A percentile compares a stretch with the other conserved stretches of the same genome.
These are phyloP conservation scores for Meda fulgida DNA, from an alignment of 2,797 vertebrate species.

Conservation along the genomic window DNA sequence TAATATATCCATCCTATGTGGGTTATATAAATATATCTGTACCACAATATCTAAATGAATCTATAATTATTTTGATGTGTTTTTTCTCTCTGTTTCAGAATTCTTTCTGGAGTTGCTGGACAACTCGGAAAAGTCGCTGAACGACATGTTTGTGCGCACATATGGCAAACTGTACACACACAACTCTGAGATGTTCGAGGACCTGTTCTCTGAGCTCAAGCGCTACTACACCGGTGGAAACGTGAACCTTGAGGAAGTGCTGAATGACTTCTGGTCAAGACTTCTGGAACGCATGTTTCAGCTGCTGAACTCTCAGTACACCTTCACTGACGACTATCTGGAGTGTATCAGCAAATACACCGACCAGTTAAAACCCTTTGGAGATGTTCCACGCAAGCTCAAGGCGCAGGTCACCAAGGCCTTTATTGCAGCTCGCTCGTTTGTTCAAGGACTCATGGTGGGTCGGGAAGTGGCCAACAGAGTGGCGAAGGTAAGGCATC, in stretches of 20 bases:
- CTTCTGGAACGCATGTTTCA: slow-evolving; percentile 96
- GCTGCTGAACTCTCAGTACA: slow-evolving; percentile 94
- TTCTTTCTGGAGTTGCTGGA: slow-evolving; percentile 96
- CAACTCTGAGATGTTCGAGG: slow-evolving; percentile 96
- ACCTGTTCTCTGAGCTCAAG: slow-evolving; percentile 93
- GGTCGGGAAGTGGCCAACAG: slow-evolving; percentile 95
- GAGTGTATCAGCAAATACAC: slow-evolving; percentile 96
- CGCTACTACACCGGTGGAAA: slow-evolving; percentile 95
- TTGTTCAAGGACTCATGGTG: slow-evolving; percentile 95
- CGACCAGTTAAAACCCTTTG: slow-evolving; percentile 94
- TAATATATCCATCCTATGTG: background rate
- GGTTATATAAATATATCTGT: background rate
- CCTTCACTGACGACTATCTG: slow-evolving; percentile 94
- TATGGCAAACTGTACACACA: slow-evolving; percentile 94
- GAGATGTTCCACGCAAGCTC: slow-evolving; percentile 92
- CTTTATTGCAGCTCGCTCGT: slow-evolving; percentile 93
- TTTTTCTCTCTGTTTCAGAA: slow-evolving; percentile 74
- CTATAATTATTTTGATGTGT: background rate
- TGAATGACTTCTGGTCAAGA: slow-evolving; percentile 96
- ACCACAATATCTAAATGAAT: background rate
- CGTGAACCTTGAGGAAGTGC: slow-evolving; percentile 95
- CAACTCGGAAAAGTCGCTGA: slow-evolving; percentile 92
- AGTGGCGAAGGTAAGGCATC: slow-evolving; percentile 90
- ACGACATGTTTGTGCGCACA: slow-evolving; percentile 90
- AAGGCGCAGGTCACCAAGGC: slow-evolving; percentile 94